Conservation (phyloP, 2,888 invertebrate genomes). For the Melolontha melolontha region DNA sequence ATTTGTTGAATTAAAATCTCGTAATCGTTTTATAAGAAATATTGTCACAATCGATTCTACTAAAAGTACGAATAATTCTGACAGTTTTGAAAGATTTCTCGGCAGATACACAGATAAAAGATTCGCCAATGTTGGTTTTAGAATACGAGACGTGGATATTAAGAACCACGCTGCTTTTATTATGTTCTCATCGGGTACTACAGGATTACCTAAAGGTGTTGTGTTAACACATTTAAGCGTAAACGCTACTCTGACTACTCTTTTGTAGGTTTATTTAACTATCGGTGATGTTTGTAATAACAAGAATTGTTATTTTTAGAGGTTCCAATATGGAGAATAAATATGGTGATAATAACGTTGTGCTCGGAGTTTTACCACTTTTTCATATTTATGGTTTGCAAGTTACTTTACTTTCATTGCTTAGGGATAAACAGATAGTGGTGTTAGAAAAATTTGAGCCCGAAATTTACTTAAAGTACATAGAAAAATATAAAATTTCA, state of each 20-base stretch:
- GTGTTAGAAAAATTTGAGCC: conserved; percentile 31
- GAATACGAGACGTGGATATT: conserved; percentile 37
- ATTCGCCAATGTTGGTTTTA: background rate
- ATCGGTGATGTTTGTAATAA: background rate
- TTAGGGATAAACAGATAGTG: conserved; percentile 16
- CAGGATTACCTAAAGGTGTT: conserved; percentile 77
- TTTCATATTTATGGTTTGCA: conserved; percentile 38
- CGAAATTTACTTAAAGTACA: conserved; percentile 23
- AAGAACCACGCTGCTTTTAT: conserved; percentile 52
- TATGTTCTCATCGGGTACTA: conserved; percentile 78
- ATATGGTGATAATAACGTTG: background rate
- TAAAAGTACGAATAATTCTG: background rate
- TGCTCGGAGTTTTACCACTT: conserved; percentile 23
- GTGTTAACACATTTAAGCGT: conserved; percentile 71
- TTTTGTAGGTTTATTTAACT: conserved; percentile 20
- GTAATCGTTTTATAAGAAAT: conserved; percentile 30
- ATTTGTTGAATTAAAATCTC: conserved; percentile 26
- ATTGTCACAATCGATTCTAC: conserved; percentile 27
- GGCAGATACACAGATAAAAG: background rate
- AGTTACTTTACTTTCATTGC: conserved; percentile 7
- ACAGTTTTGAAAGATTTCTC: conserved; percentile 16
- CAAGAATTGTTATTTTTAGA: background rate
- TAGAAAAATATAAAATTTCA: conserved; percentile 32
- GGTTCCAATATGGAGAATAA: conserved; percentile 4
- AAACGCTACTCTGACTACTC: conserved; percentile 17